Percentiles rank a stretch among this genome's conserved stretches.
Conservation (phyloP, 2,113 vertebrate genomes). For the Vulpes ferrilata region DNA sequence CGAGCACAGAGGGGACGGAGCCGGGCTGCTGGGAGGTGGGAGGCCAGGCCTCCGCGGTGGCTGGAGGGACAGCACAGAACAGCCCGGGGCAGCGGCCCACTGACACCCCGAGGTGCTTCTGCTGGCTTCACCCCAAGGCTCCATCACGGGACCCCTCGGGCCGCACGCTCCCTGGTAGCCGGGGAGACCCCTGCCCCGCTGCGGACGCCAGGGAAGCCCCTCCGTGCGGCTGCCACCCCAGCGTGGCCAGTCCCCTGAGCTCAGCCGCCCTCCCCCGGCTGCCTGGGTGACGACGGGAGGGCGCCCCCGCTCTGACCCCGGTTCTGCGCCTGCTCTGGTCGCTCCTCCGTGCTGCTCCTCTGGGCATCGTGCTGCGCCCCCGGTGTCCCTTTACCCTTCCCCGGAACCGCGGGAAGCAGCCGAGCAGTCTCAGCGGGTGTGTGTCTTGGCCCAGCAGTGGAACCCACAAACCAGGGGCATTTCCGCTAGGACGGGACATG, state of each 20-base stretch:
- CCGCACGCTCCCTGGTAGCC: neutral
- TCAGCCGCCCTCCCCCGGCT: neutral
- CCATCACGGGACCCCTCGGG: neutral
- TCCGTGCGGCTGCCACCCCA: neutral
- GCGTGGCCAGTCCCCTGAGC: neutral
- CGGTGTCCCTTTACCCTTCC: conserved; percentile 29
- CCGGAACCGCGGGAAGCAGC: conserved; percentile 60
- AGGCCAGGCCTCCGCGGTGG: accelerated
- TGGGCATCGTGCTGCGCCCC: conserved; percentile 27
- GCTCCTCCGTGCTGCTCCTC: conserved; percentile 27
- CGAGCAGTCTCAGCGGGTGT: conserved; percentile 29
- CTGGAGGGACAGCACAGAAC: neutral
- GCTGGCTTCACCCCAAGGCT: neutral
- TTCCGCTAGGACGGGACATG: conserved; percentile 55
- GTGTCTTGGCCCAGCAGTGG: conserved; percentile 62
- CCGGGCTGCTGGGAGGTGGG: neutral
- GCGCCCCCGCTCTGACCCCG: neutral
- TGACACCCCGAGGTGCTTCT: neutral
- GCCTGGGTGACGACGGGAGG: conserved; percentile 44
- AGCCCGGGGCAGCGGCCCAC: neutral
- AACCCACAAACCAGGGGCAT: conserved; percentile 62
- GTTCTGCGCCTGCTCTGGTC: neutral
- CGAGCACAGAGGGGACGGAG: neutral
- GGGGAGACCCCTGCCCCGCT: too few species aligned
- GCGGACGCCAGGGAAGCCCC: too few species aligned